Conservation (phyloP, 1,140 invertebrate species). For the Drosophila saltans region DNA sequence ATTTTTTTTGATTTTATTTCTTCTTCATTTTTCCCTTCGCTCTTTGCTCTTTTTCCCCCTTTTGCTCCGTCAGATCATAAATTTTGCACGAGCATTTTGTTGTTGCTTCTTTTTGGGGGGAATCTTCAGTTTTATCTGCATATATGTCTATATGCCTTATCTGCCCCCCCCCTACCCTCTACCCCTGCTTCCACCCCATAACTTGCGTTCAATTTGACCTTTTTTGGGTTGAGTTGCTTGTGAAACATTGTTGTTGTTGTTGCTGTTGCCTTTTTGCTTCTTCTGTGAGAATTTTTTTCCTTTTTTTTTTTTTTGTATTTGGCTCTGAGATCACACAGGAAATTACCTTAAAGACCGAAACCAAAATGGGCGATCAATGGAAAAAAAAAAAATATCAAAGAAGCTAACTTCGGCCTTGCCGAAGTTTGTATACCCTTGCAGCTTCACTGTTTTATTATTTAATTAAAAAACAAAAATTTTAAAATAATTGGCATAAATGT, state of each 20-base stretch:
- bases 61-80: slow-evolving; percentile 46
- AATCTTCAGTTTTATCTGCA: background rate
- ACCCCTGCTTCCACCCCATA: too few relatives aligned
- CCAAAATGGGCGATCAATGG: too few relatives aligned
- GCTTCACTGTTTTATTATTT: too few relatives aligned
- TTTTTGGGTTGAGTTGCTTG: slow-evolving; percentile 61
- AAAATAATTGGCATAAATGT: too few relatives aligned
- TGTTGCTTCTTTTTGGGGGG: background rate
- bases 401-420: too few relatives aligned
- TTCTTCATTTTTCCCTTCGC: too few relatives aligned
- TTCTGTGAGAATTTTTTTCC: slow-evolving; percentile 32
- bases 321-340: slow-evolving; percentile 69
- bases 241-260: slow-evolving; percentile 26
- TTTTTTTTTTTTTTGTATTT: slow-evolving; percentile 19
- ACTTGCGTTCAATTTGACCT: slow-evolving; percentile 58
- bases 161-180: too few relatives aligned
- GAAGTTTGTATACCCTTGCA: too few relatives aligned
- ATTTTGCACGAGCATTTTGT: slow-evolving; percentile 10
- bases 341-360: slow-evolving; percentile 45
- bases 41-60: slow-evolving; percentile 7
- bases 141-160: background rate
- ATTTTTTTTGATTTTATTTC: slow-evolving; percentile 39
- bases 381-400: too few relatives aligned
- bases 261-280: background rate
- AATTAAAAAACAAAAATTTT: too few relatives aligned